Evolutionary conservation across 2,888 invertebrate species (phyloP).

Genomic region (Romanomermis culicivorax): DNA sequence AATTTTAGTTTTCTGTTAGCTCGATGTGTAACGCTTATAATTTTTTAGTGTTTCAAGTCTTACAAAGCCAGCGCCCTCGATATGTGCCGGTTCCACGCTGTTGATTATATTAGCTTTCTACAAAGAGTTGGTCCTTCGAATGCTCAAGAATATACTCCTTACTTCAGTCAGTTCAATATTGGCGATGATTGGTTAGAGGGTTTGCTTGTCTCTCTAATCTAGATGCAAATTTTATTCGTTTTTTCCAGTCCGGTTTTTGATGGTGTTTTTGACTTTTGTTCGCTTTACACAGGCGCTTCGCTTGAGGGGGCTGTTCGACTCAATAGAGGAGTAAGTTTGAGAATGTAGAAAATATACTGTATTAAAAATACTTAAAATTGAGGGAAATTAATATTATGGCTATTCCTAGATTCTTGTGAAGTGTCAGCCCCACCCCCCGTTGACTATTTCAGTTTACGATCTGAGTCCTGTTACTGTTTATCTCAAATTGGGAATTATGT

Average conservation of each 20-base stretch:
- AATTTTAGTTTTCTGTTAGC: not conserved
- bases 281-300: conserved; percentile 88
- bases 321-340: conserved; percentile 48
- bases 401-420: too few relatives aligned
- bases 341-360: not conserved
- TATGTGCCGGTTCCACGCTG: conserved; percentile 91
- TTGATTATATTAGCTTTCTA: conserved; percentile 90
- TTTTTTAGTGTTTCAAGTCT: conserved; percentile 42
- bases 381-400: too few relatives aligned
- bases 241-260: conserved; percentile 42
- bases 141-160: conserved; percentile 73
- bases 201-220: not conserved
- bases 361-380: too few relatives aligned
- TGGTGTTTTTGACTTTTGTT: conserved; percentile 92
- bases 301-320: conserved; percentile 86
- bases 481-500: too few relatives aligned
- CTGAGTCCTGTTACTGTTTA: too few relatives aligned
- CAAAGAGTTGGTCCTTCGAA: conserved; percentile 85
- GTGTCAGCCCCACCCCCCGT: too few relatives aligned
- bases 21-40: not conserved
- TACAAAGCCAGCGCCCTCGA: conserved; percentile 82
- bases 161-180: conserved; percentile 78
- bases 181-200: conserved; percentile 86
- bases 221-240: too few relatives aligned
- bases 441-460: too few relatives aligned